These are phyloP conservation scores for Drosophila ustulata DNA, from an alignment of 2,888 invertebrate species.

Conservation along the genomic window DNA sequence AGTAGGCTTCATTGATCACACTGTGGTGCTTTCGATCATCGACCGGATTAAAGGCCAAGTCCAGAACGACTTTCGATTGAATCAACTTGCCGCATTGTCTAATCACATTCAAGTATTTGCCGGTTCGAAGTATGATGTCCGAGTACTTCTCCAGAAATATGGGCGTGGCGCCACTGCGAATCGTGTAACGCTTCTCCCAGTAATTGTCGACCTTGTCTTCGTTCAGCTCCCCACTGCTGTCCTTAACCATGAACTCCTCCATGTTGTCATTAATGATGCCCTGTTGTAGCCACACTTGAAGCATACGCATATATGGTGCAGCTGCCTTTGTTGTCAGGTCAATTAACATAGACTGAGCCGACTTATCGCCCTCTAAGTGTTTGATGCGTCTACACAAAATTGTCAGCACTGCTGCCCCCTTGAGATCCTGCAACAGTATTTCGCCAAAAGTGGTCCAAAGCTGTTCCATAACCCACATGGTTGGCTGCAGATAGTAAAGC, in stretches of 20 bases:
- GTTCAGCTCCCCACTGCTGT: slow-evolving; percentile 86
- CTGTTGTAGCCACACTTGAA: slow-evolving; percentile 97
- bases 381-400: slow-evolving; percentile 93
- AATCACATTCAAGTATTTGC: slow-evolving; percentile 98
- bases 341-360: slow-evolving; percentile 91
- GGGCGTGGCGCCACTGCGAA: slow-evolving; percentile 93
- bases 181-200: slow-evolving; percentile 97
- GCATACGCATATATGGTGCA: slow-evolving; percentile 95
- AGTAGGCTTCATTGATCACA: slow-evolving; percentile 95
- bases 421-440: slow-evolving; percentile 88
- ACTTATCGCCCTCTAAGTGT: slow-evolving; percentile 90
- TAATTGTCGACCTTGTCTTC: slow-evolving; percentile 86
- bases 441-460: slow-evolving; percentile 91
- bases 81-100: slow-evolving; percentile 92
- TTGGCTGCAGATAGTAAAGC: slow-evolving; percentile 95
- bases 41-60: slow-evolving; percentile 86
- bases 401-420: slow-evolving; percentile 93
- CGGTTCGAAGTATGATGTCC: slow-evolving; percentile 96
- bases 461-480: slow-evolving; percentile 93
- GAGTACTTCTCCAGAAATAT: slow-evolving; percentile 93
- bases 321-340: slow-evolving; percentile 94
- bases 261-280: slow-evolving; percentile 97
- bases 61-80: slow-evolving; percentile 85
- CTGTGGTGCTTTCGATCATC: slow-evolving; percentile 87
- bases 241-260: slow-evolving; percentile 95